A percentile compares a stretch with the other conserved stretches of the same genome.
Conservation (phyloP, 2,113 vertebrate genomes). For the Thryonomys swinderianus region DNA sequence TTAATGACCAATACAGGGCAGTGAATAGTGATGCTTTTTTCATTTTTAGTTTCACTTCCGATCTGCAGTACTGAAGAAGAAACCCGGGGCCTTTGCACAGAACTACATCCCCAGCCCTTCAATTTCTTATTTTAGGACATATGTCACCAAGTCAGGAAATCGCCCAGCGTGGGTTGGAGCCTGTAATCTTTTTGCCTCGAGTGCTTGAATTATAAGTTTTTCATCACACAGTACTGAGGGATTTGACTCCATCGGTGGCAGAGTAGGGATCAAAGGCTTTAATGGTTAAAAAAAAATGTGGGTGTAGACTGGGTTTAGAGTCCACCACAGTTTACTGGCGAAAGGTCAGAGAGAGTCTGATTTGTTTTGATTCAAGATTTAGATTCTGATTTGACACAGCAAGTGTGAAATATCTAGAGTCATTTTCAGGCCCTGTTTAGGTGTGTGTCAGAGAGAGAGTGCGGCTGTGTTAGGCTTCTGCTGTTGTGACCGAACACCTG, state of each 20-base stretch:
- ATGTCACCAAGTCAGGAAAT: neutral
- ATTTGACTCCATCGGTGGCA: neutral
- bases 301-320: neutral
- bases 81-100: neutral
- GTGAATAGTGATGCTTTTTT: neutral
- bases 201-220: neutral
- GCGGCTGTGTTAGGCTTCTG: neutral
- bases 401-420: neutral
- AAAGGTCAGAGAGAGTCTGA: neutral
- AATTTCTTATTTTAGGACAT: neutral
- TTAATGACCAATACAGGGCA: neutral
- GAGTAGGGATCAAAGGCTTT: neutral
- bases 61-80: neutral
- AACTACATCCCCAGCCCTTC: neutral
- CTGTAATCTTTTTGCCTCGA: neutral
- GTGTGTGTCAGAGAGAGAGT: neutral
- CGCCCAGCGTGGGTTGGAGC: neutral
- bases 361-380: neutral
- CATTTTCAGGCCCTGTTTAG: neutral
- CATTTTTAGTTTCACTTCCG: neutral
- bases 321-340: neutral
- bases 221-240: neutral
- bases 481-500: neutral
- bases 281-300: neutral
- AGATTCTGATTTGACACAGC: neutral